These are phyloP conservation scores for Brachionus asplanchnoidis DNA, from an alignment of 1,140 invertebrate genomes.

Conservation along the genomic window DNA sequence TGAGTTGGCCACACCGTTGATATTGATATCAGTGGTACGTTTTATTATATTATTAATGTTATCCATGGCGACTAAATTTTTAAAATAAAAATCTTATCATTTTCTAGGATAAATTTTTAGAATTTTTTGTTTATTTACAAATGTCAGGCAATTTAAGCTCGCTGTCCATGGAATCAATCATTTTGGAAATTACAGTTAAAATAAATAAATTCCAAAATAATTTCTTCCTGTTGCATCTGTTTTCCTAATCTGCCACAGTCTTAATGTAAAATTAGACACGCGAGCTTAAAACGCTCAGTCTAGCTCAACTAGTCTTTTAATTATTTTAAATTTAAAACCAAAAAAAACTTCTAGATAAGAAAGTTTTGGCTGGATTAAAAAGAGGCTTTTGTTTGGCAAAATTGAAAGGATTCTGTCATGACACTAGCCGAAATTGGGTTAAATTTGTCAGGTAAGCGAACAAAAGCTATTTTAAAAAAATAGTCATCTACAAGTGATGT, in stretches of 20 bases:
- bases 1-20: neutral
- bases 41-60: conserved; percentile 27
- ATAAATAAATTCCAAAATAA: neutral
- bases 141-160: neutral
- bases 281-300: neutral
- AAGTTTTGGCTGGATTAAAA: neutral
- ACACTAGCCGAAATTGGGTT: neutral
- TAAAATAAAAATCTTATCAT: neutral
- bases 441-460: neutral
- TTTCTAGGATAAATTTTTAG: neutral
- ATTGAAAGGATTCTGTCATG: neutral
- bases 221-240: neutral
- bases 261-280: neutral
- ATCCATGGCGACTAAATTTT: conserved; percentile 16
- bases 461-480: neutral
- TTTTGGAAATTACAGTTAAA: neutral
- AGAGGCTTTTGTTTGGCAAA: neutral
- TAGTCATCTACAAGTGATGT: neutral
- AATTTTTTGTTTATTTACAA: neutral
- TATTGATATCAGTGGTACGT: conserved; percentile 20
- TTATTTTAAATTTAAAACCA: neutral
- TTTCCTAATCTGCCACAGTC: neutral
- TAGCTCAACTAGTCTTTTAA: neutral
- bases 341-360: too few species aligned
- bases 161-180: neutral